Conservation (phyloP, 1,140 invertebrate genomes). For the Drosophila miranda region DNA sequence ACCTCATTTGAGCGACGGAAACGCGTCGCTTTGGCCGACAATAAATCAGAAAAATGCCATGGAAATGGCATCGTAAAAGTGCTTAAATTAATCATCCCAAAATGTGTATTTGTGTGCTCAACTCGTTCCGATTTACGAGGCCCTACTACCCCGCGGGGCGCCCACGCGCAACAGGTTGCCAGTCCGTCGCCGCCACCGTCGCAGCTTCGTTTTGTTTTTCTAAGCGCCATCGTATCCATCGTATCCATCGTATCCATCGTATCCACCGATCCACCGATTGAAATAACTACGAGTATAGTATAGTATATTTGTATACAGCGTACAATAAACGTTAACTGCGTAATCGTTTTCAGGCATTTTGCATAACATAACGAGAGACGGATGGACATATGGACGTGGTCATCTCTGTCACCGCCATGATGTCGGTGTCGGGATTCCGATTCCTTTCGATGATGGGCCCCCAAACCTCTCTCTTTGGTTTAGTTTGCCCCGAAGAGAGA, state of each 20-base stretch:
- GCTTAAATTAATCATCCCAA: slow-evolving; percentile 82
- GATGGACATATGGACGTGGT: too few species aligned
- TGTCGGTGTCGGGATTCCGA: not conserved
- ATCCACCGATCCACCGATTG: not conserved
- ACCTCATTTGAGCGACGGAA: slow-evolving; percentile 58
- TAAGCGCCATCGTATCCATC: slow-evolving; percentile 37
- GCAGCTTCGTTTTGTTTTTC: slow-evolving; percentile 23
- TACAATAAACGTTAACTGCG: slow-evolving; percentile 61
- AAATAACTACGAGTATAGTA: not conserved
- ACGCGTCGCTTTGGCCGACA: slow-evolving; percentile 55
- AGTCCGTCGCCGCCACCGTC: slow-evolving; percentile 48
- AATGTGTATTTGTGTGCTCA: slow-evolving; percentile 75
- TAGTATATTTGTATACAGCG: slow-evolving; percentile 6
- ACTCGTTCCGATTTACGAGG: slow-evolving; percentile 71
- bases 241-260: slow-evolving; percentile 6
- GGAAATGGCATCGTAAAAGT: slow-evolving; percentile 80
- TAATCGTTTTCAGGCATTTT: slow-evolving; percentile 59
- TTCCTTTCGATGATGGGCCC: too few species aligned
- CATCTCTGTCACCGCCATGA: slow-evolving; percentile 43
- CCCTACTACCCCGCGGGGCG: slow-evolving; percentile 44
- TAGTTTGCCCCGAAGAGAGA: too few species aligned
- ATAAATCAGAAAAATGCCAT: slow-evolving; percentile 79
- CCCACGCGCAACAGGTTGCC: slow-evolving; percentile 62
- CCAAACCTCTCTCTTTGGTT: not conserved
- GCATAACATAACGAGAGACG: slow-evolving; percentile 52